phyloP scores from a whole-genome alignment of 2,113 vertebrate genomes.

The Myiozetetes cayanensis region DNA sequence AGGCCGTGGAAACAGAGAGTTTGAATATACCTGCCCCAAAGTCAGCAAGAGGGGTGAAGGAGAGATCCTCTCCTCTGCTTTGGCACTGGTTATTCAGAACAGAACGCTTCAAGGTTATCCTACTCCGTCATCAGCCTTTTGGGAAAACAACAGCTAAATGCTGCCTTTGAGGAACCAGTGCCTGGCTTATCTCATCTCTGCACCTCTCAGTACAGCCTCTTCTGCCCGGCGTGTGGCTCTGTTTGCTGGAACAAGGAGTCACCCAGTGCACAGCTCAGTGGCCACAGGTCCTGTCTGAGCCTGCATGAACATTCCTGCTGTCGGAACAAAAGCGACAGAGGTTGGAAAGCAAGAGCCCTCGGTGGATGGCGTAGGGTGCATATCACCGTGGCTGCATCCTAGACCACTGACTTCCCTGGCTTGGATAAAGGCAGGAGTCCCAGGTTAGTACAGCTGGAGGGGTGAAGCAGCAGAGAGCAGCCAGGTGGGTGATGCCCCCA shows the following conservation, averaged over 20 bases:
- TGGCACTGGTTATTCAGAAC: neutral
- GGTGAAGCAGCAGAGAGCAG: neutral
- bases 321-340: neutral
- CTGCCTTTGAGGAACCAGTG: neutral
- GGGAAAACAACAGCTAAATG: neutral
- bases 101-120: neutral
- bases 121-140: neutral
- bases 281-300: neutral
- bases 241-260: neutral
- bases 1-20: neutral
- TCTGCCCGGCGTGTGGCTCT: neutral
- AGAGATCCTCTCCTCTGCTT: neutral
- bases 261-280: neutral
- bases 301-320: neutral
- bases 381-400: neutral
- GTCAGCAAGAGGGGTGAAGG: neutral
- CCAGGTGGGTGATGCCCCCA: accelerated
- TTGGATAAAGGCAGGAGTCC: neutral
- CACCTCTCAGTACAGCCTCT: neutral
- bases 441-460: neutral
- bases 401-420: neutral
- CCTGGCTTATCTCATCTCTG: neutral
- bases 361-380: neutral
- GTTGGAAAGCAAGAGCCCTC: neutral
- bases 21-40: neutral